Evolutionary conservation across 1,140 invertebrate species (phyloP).

Genomic region (Proctacanthus coquilletti): DNA sequence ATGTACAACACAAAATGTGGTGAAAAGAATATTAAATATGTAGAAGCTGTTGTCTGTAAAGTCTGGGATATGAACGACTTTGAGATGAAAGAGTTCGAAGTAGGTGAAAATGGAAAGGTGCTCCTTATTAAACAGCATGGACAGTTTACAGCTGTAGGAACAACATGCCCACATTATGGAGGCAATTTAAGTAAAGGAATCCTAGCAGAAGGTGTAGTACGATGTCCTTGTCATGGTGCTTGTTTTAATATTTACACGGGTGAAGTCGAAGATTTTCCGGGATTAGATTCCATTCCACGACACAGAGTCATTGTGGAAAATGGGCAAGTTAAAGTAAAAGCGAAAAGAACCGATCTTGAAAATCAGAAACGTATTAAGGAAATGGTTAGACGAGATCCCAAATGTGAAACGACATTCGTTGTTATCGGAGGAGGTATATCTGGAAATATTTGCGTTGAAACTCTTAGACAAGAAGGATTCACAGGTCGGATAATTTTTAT

Average conservation of each 20-base stretch:
- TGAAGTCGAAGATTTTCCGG: constrained; percentile 84
- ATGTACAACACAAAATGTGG: no score
- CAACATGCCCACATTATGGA: constrained; percentile 88
- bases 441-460: constrained; percentile 68
- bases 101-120: constrained; percentile 55
- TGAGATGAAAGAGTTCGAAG: constrained; percentile 71
- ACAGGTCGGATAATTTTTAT: constrained; percentile 66
- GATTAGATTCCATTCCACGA: constrained; percentile 75
- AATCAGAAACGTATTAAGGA: constrained; percentile 44
- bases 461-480: constrained; percentile 74
- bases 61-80: constrained; percentile 62
- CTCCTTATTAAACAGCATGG: constrained; percentile 69
- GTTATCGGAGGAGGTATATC: constrained; percentile 79
- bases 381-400: constrained; percentile 34
- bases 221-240: constrained; percentile 94
- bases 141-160: constrained; percentile 62
- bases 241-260: constrained; percentile 85
- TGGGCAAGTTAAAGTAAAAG: constrained; percentile 48
- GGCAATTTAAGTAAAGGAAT: constrained; percentile 69
- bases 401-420: constrained; percentile 42
- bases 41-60: constrained; percentile 57
- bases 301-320: constrained; percentile 51
- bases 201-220: constrained; percentile 63
- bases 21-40: neutral
- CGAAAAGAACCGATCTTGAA: constrained; percentile 44